Evolutionary conservation across 2,888 invertebrate genomes (phyloP).

Genomic region (Brachynemurus nebulosus): DNA sequence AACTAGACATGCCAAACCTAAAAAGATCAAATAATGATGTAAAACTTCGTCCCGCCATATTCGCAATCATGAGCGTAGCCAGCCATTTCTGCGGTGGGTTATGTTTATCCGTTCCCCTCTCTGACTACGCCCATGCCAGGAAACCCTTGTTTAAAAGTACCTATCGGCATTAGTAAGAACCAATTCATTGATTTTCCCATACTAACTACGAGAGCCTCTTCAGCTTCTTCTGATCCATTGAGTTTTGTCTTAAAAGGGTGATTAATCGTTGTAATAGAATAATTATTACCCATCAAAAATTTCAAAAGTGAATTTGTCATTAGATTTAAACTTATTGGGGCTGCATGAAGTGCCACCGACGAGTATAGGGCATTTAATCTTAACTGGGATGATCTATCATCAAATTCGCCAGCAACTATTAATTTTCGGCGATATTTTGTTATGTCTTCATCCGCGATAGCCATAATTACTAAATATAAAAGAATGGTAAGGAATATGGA

Average conservation of each 20-base stretch:
- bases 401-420: conserved; percentile 35
- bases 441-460: not conserved
- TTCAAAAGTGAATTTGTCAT: conserved; percentile 34
- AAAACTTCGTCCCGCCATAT: too few species aligned
- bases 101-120: too few species aligned
- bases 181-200: too few species aligned
- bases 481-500: too few species aligned
- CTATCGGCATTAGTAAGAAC: too few species aligned
- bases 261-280: conserved; percentile 24
- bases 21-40: too few species aligned
- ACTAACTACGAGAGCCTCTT: too few species aligned
- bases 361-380: conserved; percentile 31
- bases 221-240: not conserved
- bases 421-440: conserved; percentile 4
- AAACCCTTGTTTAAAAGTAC: too few species aligned
- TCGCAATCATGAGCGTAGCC: too few species aligned
- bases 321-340: conserved; percentile 37
- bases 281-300: conserved; percentile 23
- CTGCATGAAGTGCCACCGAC: conserved; percentile 34
- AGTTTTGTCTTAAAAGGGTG: not conserved
- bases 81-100: too few species aligned
- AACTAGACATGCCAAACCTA: conserved; percentile 31
- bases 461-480: too few species aligned
- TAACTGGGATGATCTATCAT: conserved; percentile 15
- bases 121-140: too few species aligned